Evolutionary conservation across 2,113 vertebrate species (phyloP).

Genomic region (Tetrao urogallus): DNA sequence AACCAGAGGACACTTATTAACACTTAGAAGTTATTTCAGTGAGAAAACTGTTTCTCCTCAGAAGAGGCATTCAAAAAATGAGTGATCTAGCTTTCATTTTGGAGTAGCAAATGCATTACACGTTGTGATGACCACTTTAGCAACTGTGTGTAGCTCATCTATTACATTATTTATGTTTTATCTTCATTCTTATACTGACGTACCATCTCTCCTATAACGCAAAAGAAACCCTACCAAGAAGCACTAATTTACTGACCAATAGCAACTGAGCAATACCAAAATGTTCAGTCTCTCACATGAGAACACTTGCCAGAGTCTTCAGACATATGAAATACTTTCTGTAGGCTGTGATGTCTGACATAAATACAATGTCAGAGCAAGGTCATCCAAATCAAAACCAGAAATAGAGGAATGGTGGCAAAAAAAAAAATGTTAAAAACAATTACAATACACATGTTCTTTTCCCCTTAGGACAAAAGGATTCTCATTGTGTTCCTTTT

Average conservation of each 20-base stretch:
- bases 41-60: neutral
- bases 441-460: slow-evolving; percentile 60
- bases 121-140: neutral
- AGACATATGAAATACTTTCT: slow-evolving; percentile 67
- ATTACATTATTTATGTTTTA: neutral
- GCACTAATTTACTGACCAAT: neutral
- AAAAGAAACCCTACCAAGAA: neutral
- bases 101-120: neutral
- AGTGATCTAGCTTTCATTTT: neutral
- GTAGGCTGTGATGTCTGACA: slow-evolving; percentile 55
- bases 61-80: neutral
- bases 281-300: neutral
- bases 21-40: neutral
- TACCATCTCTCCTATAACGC: neutral
- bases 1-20: neutral
- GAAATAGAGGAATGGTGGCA: slow-evolving; percentile 61
- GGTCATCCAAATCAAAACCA: slow-evolving; percentile 63
- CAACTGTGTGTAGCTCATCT: neutral
- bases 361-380: slow-evolving; percentile 43
- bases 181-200: neutral
- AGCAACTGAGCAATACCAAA: neutral
- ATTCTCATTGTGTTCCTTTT: slow-evolving; percentile 60
- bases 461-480: slow-evolving; percentile 56
- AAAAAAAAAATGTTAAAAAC: slow-evolving; percentile 42
- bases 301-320: slow-evolving; percentile 41